These are phyloP conservation scores for Aleiodes alternator DNA, from an alignment of 2,888 invertebrate genomes.

Conservation along the genomic window DNA sequence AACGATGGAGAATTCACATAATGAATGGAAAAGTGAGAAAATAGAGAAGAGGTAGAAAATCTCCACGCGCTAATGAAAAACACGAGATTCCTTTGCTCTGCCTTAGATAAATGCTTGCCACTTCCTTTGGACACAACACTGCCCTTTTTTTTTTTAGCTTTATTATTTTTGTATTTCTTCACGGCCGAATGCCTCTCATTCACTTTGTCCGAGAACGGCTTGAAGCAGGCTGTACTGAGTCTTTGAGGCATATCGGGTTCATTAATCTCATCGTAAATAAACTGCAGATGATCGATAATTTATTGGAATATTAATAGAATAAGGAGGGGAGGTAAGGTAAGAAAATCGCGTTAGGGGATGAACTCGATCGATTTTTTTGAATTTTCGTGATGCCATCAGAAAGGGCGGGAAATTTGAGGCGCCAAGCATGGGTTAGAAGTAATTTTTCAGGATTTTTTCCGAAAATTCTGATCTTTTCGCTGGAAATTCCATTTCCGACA, in stretches of 20 bases:
- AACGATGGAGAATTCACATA: slow-evolving; percentile 25
- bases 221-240: slow-evolving; percentile 23
- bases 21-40: slow-evolving; percentile 20
- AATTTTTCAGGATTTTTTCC: no score
- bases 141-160: slow-evolving; percentile 7
- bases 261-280: slow-evolving; percentile 49
- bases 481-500: no score
- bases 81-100: slow-evolving; percentile 3
- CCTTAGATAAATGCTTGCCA: slow-evolving; percentile 5
- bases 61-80: slow-evolving; percentile 6
- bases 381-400: no score
- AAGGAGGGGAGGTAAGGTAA: not conserved
- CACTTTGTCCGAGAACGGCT: slow-evolving; percentile 53
- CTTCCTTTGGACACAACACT: slow-evolving; percentile 11
- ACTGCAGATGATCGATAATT: slow-evolving; percentile 11
- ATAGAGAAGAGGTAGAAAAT: slow-evolving; percentile 10
- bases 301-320: slow-evolving; percentile 9
- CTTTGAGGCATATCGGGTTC: slow-evolving; percentile 42
- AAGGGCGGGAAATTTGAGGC: no score
- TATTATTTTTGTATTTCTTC: slow-evolving; percentile 57
- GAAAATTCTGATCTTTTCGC: no score
- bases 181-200: slow-evolving; percentile 62
- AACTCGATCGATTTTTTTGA: no score
- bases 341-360: not conserved
- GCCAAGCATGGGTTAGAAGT: no score